Conservation (phyloP, 2,888 invertebrate species). For the Fragum whitleyi region DNA sequence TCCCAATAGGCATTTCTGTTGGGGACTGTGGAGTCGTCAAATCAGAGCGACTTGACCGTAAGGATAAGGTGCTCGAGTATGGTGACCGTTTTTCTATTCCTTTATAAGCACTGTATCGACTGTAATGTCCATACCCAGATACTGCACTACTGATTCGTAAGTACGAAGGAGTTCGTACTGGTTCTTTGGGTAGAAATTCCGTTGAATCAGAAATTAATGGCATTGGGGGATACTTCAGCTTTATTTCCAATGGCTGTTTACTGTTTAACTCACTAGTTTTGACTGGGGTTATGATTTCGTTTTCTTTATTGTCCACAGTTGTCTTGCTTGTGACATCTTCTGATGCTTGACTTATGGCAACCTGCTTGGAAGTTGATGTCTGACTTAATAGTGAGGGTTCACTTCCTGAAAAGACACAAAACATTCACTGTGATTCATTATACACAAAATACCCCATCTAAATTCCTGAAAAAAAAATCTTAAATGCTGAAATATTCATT, state of each 20-base stretch:
- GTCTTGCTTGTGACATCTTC: conserved; percentile 41
- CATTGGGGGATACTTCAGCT: conserved; percentile 59
- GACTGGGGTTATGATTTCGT: conserved; percentile 19
- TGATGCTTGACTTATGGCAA: conserved; percentile 45
- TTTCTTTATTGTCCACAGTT: neutral
- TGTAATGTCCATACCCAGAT: conserved; percentile 82
- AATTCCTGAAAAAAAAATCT: too few species aligned
- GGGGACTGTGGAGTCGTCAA: conserved; percentile 67
- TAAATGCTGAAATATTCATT: too few species aligned
- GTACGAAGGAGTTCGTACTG: conserved; percentile 80
- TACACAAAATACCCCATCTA: too few species aligned
- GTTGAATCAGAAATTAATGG: conserved; percentile 66
- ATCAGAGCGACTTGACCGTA: conserved; percentile 69
- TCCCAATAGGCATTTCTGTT: conserved; percentile 73
- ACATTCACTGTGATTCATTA: conserved; percentile 10
- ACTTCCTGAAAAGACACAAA: conserved; percentile 72
- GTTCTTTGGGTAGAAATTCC: conserved; percentile 70
- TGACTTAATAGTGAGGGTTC: conserved; percentile 77
- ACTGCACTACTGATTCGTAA: conserved; percentile 82
- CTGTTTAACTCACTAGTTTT: conserved; percentile 36
- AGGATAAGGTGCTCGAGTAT: conserved; percentile 77
- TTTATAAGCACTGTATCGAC: conserved; percentile 76
- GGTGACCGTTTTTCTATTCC: conserved; percentile 79
- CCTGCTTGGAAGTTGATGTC: conserved; percentile 56
- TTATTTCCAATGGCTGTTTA: conserved; percentile 28